phyloP scores from a whole-genome alignment of 1,140 invertebrate species.

The Tetragnatha versicolor region DNA sequence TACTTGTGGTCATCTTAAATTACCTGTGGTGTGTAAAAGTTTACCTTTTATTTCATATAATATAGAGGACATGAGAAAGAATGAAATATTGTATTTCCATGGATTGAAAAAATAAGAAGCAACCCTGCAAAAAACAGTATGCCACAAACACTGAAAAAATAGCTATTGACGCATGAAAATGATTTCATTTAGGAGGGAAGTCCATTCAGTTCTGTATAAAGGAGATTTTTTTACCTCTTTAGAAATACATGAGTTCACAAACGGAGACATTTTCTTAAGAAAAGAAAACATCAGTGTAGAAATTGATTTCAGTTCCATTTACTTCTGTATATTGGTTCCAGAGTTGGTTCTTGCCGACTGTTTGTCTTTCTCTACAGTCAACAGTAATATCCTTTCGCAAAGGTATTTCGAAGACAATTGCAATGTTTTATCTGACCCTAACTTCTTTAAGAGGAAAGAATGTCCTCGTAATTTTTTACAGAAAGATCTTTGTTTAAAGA shows the following conservation, averaged over 20 bases:
- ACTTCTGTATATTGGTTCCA: constrained; percentile 52
- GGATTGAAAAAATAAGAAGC: too few relatives aligned
- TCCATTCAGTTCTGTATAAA: constrained; percentile 17
- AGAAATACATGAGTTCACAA: constrained; percentile 38
- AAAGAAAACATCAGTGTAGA: constrained; percentile 51
- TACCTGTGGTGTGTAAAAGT: too few relatives aligned
- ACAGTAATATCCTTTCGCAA: constrained; percentile 51
- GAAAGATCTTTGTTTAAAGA: constrained; percentile 41
- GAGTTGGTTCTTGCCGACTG: constrained; percentile 36
- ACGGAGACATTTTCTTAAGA: constrained; percentile 27
- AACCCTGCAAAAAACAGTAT: neutral
- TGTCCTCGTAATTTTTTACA: constrained; percentile 21
- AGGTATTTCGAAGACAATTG: constrained; percentile 51
- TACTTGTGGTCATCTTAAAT: too few relatives aligned
- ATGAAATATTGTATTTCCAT: too few relatives aligned
- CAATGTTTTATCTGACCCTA: constrained; percentile 51
- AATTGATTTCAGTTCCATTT: constrained; percentile 55
- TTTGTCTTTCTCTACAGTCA: constrained; percentile 55
- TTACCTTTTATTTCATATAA: too few relatives aligned
- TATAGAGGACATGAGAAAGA: too few relatives aligned
- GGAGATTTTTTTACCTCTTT: constrained; percentile 8
- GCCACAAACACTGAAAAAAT: neutral
- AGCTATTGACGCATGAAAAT: constrained; percentile 11
- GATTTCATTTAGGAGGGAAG: constrained; percentile 6
- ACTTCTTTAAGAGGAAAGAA: constrained; percentile 47